phyloP scores from a whole-genome alignment of 1,140 invertebrate genomes.

The Vanessa tameamea region DNA sequence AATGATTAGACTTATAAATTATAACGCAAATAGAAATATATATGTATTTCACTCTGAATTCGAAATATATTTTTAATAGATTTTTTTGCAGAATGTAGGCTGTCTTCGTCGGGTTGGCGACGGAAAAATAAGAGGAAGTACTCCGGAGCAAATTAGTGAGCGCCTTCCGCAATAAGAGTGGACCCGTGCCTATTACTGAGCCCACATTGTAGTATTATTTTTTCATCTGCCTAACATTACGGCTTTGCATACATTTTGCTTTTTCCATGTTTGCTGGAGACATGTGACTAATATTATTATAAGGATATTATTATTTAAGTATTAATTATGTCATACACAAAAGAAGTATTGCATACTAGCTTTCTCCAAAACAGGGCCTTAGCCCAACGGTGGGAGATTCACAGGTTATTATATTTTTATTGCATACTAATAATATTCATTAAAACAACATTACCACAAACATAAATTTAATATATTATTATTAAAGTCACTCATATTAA shows the following conservation, averaged over 20 bases:
- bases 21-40: background rate
- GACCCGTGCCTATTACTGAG: constrained; percentile 56
- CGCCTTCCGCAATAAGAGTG: constrained; percentile 57
- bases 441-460: too few species aligned
- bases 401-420: too few species aligned
- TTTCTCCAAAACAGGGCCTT: too few species aligned
- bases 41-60: background rate
- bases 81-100: constrained; percentile 29
- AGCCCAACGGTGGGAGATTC: too few species aligned
- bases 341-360: too few species aligned
- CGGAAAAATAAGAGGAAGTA: constrained; percentile 62
- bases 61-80: constrained; percentile 20
- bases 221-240: constrained; percentile 43
- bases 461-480: too few species aligned
- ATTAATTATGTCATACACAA: background rate
- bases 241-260: constrained; percentile 28
- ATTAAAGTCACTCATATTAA: too few species aligned
- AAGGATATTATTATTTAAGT: background rate
- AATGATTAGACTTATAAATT: background rate
- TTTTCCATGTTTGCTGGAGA: background rate
- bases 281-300: background rate
- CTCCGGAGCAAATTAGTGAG: constrained; percentile 64
- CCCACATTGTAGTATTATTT: constrained; percentile 66
- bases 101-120: constrained; percentile 46
- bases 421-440: too few species aligned